Conservation (phyloP, 2,888 invertebrate species). For the Tetranychus truncatus region DNA sequence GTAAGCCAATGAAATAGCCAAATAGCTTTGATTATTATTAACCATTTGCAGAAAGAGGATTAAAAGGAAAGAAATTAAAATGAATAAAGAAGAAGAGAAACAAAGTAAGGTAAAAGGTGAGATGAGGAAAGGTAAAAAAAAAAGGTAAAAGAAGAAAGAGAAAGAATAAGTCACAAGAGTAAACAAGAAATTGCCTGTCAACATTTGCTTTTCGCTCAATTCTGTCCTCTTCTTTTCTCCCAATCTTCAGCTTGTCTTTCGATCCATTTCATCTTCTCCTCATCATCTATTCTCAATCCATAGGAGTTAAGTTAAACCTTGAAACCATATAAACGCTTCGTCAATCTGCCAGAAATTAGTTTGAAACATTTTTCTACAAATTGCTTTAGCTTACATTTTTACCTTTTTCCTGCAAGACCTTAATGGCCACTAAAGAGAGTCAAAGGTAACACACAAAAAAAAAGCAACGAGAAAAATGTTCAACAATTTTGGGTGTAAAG, state of each 20-base stretch:
- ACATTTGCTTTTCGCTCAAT: not conserved
- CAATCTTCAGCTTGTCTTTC: not conserved
- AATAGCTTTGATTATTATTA: not conserved
- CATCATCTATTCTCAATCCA: not conserved
- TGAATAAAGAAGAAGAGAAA: not conserved
- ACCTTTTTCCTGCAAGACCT: no score
- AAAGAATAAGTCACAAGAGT: not conserved
- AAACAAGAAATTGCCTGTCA: not conserved
- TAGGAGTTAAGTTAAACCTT: not conserved
- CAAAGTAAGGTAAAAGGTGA: not conserved
- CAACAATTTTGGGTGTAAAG: no score
- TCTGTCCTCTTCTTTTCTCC: conserved; percentile 2
- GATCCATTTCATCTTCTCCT: not conserved
- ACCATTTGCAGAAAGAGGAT: not conserved
- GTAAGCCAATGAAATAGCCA: not conserved
- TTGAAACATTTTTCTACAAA: not conserved
- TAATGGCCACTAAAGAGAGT: not conserved
- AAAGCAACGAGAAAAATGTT: not conserved
- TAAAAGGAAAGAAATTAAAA: not conserved
- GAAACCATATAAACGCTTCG: not conserved
- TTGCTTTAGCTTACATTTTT: not conserved
- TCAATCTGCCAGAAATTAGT: not conserved
- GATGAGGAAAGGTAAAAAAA: not conserved
- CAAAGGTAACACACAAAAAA: not conserved
- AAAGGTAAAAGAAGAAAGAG: not conserved